phyloP scores from a whole-genome alignment of 2,888 invertebrate genomes.

The Drosophila silvestris region DNA sequence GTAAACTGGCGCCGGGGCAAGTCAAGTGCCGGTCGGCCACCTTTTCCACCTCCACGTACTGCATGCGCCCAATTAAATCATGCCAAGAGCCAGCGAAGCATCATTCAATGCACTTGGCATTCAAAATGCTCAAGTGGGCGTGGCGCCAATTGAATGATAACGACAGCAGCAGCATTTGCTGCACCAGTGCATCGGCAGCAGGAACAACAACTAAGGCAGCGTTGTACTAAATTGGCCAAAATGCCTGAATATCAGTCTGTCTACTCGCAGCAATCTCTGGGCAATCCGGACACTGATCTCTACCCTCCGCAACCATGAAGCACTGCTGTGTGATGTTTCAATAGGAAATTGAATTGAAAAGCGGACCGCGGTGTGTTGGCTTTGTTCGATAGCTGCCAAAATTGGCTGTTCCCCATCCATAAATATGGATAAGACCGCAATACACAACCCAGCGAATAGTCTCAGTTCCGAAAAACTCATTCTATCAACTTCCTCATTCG shows the following conservation, averaged over 20 bases:
- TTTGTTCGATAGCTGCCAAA: conserved; percentile 56
- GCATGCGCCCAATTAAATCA: conserved; percentile 64
- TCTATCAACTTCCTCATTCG: conserved; percentile 1
- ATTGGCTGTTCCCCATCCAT: conserved; percentile 39
- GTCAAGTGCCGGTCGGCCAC: conserved; percentile 39
- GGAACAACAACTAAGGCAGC: conserved; percentile 32
- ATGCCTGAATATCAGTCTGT: conserved; percentile 49
- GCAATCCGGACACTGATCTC: conserved; percentile 43
- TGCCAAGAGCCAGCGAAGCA: conserved; percentile 38
- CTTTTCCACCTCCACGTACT: conserved; percentile 23
- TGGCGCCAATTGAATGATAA: conserved; percentile 73
- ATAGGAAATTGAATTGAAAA: conserved; percentile 72
- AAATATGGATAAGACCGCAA: conserved; percentile 50
- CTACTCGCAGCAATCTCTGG: conserved; percentile 42
- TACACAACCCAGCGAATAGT: conserved; percentile 33
- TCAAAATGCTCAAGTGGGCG: conserved; percentile 59
- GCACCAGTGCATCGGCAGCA: conserved; percentile 23
- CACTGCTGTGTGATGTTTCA: conserved; percentile 18
- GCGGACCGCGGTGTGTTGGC: conserved; percentile 56
- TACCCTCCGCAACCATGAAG: background rate
- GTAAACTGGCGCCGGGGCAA: conserved; percentile 31
- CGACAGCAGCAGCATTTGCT: conserved; percentile 38
- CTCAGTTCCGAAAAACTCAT: conserved; percentile 27
- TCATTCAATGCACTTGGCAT: conserved; percentile 56
- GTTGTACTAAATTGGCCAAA: conserved; percentile 71